phyloP scores from a whole-genome alignment of 2,113 vertebrate species.

The Gopherus evgoodei region DNA sequence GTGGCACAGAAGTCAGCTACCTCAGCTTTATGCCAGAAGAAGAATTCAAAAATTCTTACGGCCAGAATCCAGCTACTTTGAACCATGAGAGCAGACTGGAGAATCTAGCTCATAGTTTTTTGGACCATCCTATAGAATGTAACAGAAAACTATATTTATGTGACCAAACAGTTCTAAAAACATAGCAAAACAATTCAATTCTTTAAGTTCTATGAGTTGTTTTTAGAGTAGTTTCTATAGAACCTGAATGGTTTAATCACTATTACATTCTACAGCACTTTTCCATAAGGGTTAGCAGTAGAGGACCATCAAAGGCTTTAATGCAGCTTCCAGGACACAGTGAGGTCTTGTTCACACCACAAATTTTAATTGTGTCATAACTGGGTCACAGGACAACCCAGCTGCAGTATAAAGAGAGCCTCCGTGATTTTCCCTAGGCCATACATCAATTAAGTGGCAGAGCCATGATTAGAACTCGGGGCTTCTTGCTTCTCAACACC shows the following conservation, averaged over 20 bases:
- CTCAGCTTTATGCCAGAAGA: background rate
- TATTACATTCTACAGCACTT: background rate
- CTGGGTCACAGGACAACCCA: background rate
- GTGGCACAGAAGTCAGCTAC: background rate
- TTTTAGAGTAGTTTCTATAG: background rate
- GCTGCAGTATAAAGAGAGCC: background rate
- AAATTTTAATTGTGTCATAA: constrained; percentile 62
- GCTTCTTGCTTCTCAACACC: background rate
- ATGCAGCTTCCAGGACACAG: background rate
- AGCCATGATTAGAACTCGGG: constrained; percentile 21
- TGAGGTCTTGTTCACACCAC: constrained; percentile 49
- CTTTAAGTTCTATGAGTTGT: background rate
- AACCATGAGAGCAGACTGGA: background rate
- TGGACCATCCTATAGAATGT: background rate
- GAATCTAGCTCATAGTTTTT: background rate
- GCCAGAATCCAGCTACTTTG: background rate
- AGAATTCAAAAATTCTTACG: background rate
- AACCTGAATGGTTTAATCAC: background rate
- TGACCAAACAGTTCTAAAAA: background rate
- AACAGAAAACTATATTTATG: background rate
- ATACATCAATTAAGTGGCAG: background rate
- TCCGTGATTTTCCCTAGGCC: background rate
- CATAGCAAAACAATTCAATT: background rate
- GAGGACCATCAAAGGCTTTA: background rate
- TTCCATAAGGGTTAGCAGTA: background rate